These are phyloP conservation scores for Ceratoteleas bidentatus DNA, from an alignment of 1,140 invertebrate genomes.

Conservation along the genomic window DNA sequence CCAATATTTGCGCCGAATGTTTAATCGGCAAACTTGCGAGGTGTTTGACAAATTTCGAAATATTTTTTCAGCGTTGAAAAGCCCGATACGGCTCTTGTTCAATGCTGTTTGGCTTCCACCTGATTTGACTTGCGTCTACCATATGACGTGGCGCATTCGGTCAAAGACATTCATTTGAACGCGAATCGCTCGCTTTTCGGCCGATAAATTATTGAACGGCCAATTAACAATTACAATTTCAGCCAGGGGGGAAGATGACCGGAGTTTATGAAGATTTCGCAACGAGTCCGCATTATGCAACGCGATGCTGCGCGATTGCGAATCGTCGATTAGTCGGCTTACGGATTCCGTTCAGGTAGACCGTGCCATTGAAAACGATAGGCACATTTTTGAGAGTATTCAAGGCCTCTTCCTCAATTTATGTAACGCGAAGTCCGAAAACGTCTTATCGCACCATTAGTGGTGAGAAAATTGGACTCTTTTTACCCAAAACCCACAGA, in stretches of 20 bases:
- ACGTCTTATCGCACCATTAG: conserved; percentile 14
- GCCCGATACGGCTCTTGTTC: conserved; percentile 13
- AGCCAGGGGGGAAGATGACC: conserved; percentile 10
- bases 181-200: not conserved
- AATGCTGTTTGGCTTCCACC: conserved; percentile 33
- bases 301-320: conserved; percentile 31
- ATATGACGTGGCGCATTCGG: conserved; percentile 43
- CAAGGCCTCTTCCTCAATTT: conserved; percentile 59
- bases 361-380: conserved; percentile 54
- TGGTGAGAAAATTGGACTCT: too few relatives aligned
- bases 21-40: conserved; percentile 25
- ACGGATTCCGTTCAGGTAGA: conserved; percentile 51
- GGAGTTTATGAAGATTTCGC: conserved; percentile 21
- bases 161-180: conserved; percentile 18
- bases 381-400: conserved; percentile 47
- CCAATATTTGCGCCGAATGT: conserved; percentile 21
- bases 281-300: conserved; percentile 38
- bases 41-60: conserved; percentile 37
- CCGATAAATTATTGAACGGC: conserved; percentile 21
- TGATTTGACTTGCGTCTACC: conserved; percentile 44
- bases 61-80: conserved; percentile 31
- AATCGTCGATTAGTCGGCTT: conserved; percentile 48
- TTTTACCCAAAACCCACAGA: too few relatives aligned
- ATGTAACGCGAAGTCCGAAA: conserved; percentile 33
- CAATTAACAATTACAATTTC: conserved; percentile 30